Evolutionary conservation across 2,113 vertebrate genomes (phyloP).

Genomic region (Halcyon senegalensis): DNA sequence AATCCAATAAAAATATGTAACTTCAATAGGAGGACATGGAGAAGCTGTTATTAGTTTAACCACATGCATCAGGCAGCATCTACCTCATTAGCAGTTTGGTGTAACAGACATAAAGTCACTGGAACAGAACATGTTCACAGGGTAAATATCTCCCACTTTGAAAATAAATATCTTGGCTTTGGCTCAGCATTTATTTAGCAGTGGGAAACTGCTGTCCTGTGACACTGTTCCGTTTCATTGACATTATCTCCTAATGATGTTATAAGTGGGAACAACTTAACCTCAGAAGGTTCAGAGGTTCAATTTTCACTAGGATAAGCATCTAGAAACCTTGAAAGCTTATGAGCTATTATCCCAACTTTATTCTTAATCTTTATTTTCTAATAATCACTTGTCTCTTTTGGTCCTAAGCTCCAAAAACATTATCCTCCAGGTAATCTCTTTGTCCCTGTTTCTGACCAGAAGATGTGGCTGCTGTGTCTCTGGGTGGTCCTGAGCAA

Average conservation of each 20-base stretch:
- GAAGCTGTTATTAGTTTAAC: conserved; percentile 42
- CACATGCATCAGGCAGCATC: conserved; percentile 1
- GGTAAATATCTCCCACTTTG: conserved; percentile 66
- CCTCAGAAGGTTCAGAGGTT: conserved; percentile 44
- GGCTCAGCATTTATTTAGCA: conserved; percentile 61
- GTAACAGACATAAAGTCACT: conserved; percentile 45
- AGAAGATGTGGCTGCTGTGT: neutral
- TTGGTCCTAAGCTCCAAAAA: neutral
- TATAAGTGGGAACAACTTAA: conserved; percentile 32
- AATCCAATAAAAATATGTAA: neutral
- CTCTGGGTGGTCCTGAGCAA: neutral
- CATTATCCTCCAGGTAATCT: neutral
- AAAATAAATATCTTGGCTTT: conserved; percentile 67
- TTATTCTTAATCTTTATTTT: neutral
- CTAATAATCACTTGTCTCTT: neutral
- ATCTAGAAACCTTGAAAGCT: neutral
- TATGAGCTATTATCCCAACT: neutral
- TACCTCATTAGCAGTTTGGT: conserved; percentile 32
- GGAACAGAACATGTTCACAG: conserved; percentile 66
- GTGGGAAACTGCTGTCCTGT: conserved; percentile 56
- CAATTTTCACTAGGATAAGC: conserved; percentile 20
- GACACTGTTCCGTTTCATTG: conserved; percentile 37
- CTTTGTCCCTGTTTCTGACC: neutral
- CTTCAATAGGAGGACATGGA: neutral
- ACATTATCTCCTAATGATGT: conserved; percentile 45